Evolutionary conservation across 2,888 invertebrate genomes (phyloP), one percentile per base, ranked within the genome.

Genomic region (Ectobius pallidus): DNA sequence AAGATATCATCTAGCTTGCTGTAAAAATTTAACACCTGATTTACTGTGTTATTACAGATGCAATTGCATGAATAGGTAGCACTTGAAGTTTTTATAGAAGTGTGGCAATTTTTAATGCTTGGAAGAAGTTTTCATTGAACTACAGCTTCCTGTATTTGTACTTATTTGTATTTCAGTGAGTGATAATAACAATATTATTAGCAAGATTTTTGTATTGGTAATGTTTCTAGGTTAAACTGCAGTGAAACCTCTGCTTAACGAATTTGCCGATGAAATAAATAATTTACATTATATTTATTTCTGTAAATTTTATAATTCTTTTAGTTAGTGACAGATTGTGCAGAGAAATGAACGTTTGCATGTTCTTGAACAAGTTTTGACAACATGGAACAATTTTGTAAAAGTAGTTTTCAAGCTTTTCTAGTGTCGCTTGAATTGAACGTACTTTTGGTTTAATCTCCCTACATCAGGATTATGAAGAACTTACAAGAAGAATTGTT

Each of bases 161-260:
- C n/a, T n/a, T n/a, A n/a, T n/a, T n/a, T n/a, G n/a, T n/a, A n/a
- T n/a, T n/a, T n/a, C n/a, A n/a, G n/a, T n/a, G n/a, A n/a, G n/a
- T n/a, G n/a, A n/a, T n/a, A n/a, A n/a, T n/a, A n/a, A n/a, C n/a
- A n/a, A n/a, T n/a, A n/a, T n/a, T n/a, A n/a, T n/a, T n/a, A n/a
- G n/a, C n/a, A n/a, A n/a, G n/a, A 61, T 61, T 32, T 16, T 27
- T 32, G 9, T 30, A 18, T 11, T 61, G 4, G 3, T 30, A n/a
- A 58, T 30, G 32, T n/a, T 58, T 16, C 27, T 58, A 58, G 27
- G 27, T 49, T 65, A 22, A 67, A 55, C 20, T 69, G n/a, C 39
- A 70, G 73, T 73, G 65, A 70, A 73, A 73, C 73, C 73, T 73
- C 73, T 73, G 73, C 73, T 73, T 73, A 70, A 73, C 67, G 70